Evolutionary conservation across 2,888 invertebrate genomes (phyloP).

Genomic region (Zaprionus obscuricornis): DNA sequence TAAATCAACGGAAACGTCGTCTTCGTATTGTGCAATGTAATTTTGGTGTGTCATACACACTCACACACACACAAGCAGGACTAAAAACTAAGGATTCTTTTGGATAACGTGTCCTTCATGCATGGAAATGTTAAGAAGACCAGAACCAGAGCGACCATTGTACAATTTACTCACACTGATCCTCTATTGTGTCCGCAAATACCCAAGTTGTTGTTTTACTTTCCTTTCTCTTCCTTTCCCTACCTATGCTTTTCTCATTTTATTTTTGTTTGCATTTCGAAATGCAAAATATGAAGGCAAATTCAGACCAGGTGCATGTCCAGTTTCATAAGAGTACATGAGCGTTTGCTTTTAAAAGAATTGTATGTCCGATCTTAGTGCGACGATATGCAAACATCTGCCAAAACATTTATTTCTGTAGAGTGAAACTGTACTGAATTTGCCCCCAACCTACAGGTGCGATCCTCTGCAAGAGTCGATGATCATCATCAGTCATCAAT

Average conservation of each 20-base stretch:
- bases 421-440: slow-evolving; percentile 14
- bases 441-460: slow-evolving; percentile 37
- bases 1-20: slow-evolving; percentile 59
- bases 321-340: slow-evolving; percentile 1
- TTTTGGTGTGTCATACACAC: too few species aligned
- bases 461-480: slow-evolving; percentile 11
- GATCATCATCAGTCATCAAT: slow-evolving; percentile 49
- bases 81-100: slow-evolving; percentile 29
- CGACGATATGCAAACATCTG: slow-evolving; percentile 77
- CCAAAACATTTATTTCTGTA: too few species aligned
- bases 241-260: too few species aligned
- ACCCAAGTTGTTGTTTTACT: slow-evolving; percentile 38
- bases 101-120: slow-evolving; percentile 40
- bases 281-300: slow-evolving; percentile 64
- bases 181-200: slow-evolving; percentile 45
- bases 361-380: slow-evolving; percentile 56
- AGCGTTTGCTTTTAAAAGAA: slow-evolving; percentile 55
- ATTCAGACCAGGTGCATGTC: slow-evolving; percentile 43
- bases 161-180: slow-evolving; percentile 19
- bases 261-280: slow-evolving; percentile 65
- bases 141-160: slow-evolving; percentile 26
- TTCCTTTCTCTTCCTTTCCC: slow-evolving; percentile 22
- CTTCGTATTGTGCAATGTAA: slow-evolving; percentile 48
- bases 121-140: slow-evolving; percentile 35
- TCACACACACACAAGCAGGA: too few species aligned